phyloP scores from a whole-genome alignment of 2,888 invertebrate genomes.

The Tryphoninae sp. region DNA sequence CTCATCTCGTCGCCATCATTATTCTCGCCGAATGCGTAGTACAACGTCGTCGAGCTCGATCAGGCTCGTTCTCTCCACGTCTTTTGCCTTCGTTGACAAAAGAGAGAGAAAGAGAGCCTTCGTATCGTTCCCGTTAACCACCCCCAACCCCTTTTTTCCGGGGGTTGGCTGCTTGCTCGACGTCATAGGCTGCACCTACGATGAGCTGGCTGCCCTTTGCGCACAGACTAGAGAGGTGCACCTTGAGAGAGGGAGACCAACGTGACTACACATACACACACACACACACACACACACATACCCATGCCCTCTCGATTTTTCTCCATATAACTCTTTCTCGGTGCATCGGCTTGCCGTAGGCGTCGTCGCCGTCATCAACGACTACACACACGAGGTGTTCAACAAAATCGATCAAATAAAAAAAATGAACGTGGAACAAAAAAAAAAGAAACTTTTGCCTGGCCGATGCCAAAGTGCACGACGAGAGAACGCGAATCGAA shows the following conservation, averaged over 20 bases:
- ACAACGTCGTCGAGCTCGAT: slow-evolving; percentile 37
- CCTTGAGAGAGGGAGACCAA: slow-evolving; percentile 46
- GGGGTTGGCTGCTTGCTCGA: slow-evolving; percentile 52
- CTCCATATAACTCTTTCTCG: slow-evolving; percentile 61
- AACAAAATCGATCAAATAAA: slow-evolving; percentile 62
- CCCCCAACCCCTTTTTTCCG: slow-evolving; percentile 52
- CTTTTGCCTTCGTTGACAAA: slow-evolving; percentile 57
- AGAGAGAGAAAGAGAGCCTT: slow-evolving; percentile 19
- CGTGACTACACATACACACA: slow-evolving; percentile 40
- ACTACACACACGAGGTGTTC: slow-evolving; percentile 54
- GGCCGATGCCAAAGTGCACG: slow-evolving; percentile 75
- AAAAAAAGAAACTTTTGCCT: slow-evolving; percentile 75
- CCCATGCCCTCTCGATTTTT: slow-evolving; percentile 49
- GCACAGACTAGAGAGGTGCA: slow-evolving; percentile 58
- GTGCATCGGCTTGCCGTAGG: slow-evolving; percentile 60
- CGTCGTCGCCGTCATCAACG: slow-evolving; percentile 49
- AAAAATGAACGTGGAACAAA: slow-evolving; percentile 47
- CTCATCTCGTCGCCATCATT: slow-evolving; percentile 26
- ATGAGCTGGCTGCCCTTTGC: slow-evolving; percentile 59
- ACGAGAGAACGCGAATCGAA: slow-evolving; percentile 74
- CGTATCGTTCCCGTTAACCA: not conserved
- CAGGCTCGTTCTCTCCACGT: slow-evolving; percentile 52
- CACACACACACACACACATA: slow-evolving; percentile 24
- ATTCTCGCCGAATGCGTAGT: slow-evolving; percentile 54
- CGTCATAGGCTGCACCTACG: slow-evolving; percentile 61